Base-by-base conservation (phyloP, 1,140 invertebrate species). In the Brachionus rubens region DNA sequence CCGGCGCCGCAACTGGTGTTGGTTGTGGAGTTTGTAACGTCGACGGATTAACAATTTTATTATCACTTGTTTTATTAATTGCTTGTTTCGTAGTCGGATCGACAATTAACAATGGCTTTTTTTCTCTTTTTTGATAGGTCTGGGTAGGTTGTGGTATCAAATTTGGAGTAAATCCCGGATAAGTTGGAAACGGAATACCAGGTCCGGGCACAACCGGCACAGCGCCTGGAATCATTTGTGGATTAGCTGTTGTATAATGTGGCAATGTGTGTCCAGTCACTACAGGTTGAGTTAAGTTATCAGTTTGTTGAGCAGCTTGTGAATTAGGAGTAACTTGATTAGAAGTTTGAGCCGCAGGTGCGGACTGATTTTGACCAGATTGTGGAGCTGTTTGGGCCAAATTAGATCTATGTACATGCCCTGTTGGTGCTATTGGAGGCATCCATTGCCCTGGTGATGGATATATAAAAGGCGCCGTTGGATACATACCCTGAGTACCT, bases 71-170 rank as follows among this genome's bases (percentile, higher is more conserved):
- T 43, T 21, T 36, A 43, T 70, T 48, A 16, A 70, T 48, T 1
- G 65, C 12, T 46, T 21, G 14, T 50, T 70, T 48, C n/a, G 43
- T 48, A n/a, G 6, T 48, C 87, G 81, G 81, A 76, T 82, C 80
- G 47, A 78, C 72, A 52, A 82, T 82, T 30, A 62, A 62, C 9
- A 81, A 46, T 14, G 77, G 77, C 36, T 78, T 77, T 56, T 77
- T 78, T 43, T 78, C 79, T 33, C 79, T 47, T 54, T 79, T 79
- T 62, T 78, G 77, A 62, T 76, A 70, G 2, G 56, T 40, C 28
- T 62, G 47, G 30, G 2, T 10, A 19, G 62, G 75, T 10, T 47
- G 54, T 65, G 36, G 41, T 52, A 12, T 76, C 16, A 21, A 21
- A 1, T 54, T 3, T 36, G 30, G 33, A 46, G 4, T 59, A 9